phyloP scores from a whole-genome alignment of 23 tunicate species.

The Halocynthia roretzi region DNA sequence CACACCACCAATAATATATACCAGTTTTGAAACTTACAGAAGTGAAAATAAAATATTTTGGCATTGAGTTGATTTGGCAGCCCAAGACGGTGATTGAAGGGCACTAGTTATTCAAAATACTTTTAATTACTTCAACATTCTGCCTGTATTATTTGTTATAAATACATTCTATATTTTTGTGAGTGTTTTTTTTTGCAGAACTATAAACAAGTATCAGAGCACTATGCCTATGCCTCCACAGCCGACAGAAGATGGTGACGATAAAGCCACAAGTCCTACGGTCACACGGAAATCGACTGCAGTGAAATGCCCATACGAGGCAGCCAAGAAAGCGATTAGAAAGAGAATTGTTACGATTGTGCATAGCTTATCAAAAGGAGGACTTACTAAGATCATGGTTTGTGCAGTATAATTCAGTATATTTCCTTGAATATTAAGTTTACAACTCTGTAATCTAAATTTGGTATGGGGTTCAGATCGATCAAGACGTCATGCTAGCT shows the following conservation, averaged over 20 bases:
- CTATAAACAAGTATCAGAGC: background rate
- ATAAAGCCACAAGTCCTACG: background rate
- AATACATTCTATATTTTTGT: too few species aligned
- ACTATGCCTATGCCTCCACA: background rate
- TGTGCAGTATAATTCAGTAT: background rate
- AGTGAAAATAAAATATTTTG: too few species aligned
- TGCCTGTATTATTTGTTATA: too few species aligned
- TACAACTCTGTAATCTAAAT: background rate
- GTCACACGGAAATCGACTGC: background rate
- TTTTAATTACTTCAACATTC: too few species aligned
- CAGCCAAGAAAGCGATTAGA: background rate
- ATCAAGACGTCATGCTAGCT: constrained; percentile 42
- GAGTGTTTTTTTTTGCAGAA: background rate
- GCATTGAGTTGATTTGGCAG: too few species aligned
- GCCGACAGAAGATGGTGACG: background rate
- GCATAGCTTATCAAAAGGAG: background rate
- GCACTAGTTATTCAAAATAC: too few species aligned
- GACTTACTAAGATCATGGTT: background rate
- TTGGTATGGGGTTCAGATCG: constrained; percentile 4
- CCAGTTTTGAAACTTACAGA: too few species aligned
- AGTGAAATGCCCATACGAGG: background rate
- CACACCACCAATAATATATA: too few species aligned
- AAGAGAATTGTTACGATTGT: background rate
- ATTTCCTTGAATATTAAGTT: background rate
- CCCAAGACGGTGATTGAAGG: too few species aligned